Evolutionary conservation across 1,140 invertebrate species (phyloP).

Genomic region (Thaumetopoea pityocampa): DNA sequence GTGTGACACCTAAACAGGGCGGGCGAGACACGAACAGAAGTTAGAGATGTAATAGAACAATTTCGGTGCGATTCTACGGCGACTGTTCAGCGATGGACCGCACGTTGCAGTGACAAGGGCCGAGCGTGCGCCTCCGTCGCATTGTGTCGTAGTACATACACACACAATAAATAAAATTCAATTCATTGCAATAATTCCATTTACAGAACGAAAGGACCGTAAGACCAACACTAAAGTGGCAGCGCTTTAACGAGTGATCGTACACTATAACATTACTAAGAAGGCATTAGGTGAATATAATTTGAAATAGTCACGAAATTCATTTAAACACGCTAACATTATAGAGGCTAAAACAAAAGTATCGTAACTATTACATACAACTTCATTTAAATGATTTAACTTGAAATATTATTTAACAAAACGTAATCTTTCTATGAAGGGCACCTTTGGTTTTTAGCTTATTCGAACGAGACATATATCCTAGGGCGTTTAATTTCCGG

Average conservation of each 20-base stretch:
- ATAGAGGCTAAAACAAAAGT: conserved; percentile 73
- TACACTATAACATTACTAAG: conserved; percentile 72
- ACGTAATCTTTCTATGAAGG: conserved; percentile 77
- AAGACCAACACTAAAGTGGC: conserved; percentile 72
- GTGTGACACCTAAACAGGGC: conserved; percentile 28
- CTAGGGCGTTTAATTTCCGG: conserved; percentile 71
- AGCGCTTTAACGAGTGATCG: conserved; percentile 72
- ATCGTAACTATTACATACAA: conserved; percentile 72
- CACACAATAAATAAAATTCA: conserved; percentile 38
- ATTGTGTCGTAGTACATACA: conserved; percentile 29
- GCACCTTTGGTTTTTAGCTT: conserved; percentile 78
- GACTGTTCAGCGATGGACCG: conserved; percentile 37
- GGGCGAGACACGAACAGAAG: conserved; percentile 1
- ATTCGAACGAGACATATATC: conserved; percentile 74
- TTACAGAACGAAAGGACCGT: conserved; percentile 60
- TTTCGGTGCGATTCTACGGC: conserved; percentile 27
- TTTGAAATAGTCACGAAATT: conserved; percentile 74
- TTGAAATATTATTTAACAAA: conserved; percentile 75
- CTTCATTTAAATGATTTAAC: conserved; percentile 73
- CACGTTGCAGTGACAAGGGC: conserved; percentile 41
- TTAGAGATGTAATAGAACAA: conserved; percentile 8
- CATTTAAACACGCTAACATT: conserved; percentile 72
- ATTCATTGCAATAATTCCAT: conserved; percentile 64
- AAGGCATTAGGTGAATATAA: conserved; percentile 75
- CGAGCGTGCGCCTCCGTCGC: conserved; percentile 35